Percentiles rank a stretch among this genome's conserved stretches.
These are phyloP conservation scores for Aradophagus sp. DNA, from an alignment of 1,140 invertebrate genomes.

Conservation along the genomic window DNA sequence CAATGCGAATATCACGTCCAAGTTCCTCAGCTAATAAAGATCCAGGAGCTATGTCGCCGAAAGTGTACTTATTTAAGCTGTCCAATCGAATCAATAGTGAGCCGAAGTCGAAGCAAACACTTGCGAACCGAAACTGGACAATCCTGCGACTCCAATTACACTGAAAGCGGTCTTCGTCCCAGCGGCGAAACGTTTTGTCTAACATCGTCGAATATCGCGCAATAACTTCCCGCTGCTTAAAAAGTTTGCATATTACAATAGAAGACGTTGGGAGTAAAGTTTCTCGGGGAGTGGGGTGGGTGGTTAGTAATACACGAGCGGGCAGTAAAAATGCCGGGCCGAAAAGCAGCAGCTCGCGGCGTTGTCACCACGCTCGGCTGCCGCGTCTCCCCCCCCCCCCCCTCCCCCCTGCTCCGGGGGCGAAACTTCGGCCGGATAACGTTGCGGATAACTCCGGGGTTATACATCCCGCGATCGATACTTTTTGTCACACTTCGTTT, in stretches of 20 bases:
- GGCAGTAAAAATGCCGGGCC: slow-evolving; percentile 15
- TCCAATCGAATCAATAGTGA: too few species aligned
- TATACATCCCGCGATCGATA: slow-evolving; percentile 42
- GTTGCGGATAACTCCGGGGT: slow-evolving; percentile 32
- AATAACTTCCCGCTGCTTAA: slow-evolving; percentile 28
- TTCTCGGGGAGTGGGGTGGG: slow-evolving; percentile 30
- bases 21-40: too few species aligned
- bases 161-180: too few species aligned
- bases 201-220: slow-evolving; percentile 16
- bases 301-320: too few species aligned
- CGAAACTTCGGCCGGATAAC: slow-evolving; percentile 33
- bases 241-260: slow-evolving; percentile 42
- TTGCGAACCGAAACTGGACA: too few species aligned
- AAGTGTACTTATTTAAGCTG: too few species aligned
- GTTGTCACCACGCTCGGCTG: slow-evolving; percentile 34
- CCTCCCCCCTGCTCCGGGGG: too few species aligned
- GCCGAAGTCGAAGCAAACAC: too few species aligned
- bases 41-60: too few species aligned
- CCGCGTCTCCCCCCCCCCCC: slow-evolving; percentile 11
- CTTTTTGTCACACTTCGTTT: slow-evolving; percentile 45
- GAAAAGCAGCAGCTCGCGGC: slow-evolving; percentile 38
- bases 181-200: slow-evolving; percentile 7
- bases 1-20: too few species aligned
- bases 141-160: too few species aligned
- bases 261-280: slow-evolving; percentile 26